These are phyloP conservation scores for Rhyacophila evoluta DNA, from an alignment of 2,888 invertebrate species.

Conservation along the genomic window DNA sequence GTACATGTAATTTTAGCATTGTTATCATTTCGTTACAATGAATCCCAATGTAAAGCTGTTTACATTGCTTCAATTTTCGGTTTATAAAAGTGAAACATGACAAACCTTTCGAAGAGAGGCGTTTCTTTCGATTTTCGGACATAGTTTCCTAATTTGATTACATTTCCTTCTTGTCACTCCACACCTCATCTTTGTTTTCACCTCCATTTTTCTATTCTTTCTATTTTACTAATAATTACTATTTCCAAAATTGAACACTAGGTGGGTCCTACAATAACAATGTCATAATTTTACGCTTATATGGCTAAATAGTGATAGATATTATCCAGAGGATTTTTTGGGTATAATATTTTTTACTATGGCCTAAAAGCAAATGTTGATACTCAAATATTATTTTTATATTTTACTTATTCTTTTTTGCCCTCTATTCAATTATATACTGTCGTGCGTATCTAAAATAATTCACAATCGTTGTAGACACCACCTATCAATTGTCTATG, in stretches of 20 bases:
- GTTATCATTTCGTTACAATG: not conserved
- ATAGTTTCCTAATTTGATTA: constrained; percentile 60
- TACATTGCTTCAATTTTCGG: not conserved
- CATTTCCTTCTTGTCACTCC: constrained; percentile 61
- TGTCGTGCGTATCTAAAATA: too few relatives aligned
- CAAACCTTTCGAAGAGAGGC: constrained; percentile 62
- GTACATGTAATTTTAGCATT: not conserved
- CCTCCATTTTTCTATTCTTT: constrained; percentile 54
- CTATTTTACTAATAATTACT: not conserved
- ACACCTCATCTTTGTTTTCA: constrained; percentile 55
- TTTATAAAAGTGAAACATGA: not conserved
- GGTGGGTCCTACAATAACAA: not conserved
- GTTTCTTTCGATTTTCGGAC: constrained; percentile 64
- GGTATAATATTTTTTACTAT: too few relatives aligned
- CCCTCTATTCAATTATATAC: too few relatives aligned
- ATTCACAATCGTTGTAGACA: too few relatives aligned
- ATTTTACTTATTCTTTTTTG: too few relatives aligned
- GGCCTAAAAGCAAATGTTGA: too few relatives aligned
- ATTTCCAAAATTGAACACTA: constrained; percentile 2
- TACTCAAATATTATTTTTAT: too few relatives aligned
- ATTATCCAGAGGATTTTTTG: too few relatives aligned
- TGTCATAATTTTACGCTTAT: too few relatives aligned
- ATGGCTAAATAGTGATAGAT: too few relatives aligned
- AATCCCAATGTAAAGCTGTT: not conserved
- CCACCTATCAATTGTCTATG: not conserved